A percentile compares a stretch with the other conserved stretches of the same genome.
Conservation (phyloP, 2,797 vertebrate species). For the Heliangelus exortis region DNA sequence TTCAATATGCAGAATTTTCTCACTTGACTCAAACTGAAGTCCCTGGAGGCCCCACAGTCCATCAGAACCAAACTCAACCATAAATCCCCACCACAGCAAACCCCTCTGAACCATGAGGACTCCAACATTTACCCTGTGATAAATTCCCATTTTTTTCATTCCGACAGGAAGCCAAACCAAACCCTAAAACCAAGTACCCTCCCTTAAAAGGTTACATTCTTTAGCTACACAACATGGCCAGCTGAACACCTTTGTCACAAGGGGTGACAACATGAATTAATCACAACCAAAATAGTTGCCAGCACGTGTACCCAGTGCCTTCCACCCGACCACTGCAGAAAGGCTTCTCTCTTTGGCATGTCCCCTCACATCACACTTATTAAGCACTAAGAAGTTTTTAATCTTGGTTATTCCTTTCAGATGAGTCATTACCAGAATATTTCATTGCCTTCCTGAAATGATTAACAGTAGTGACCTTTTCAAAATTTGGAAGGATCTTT, state of each 20-base stretch:
- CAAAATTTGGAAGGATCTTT: conserved; percentile 27
- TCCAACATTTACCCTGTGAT: neutral
- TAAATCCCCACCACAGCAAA: neutral
- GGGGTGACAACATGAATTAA: neutral
- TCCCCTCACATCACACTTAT: neutral
- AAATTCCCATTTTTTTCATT: rapidly evolving
- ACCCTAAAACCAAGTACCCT: neutral
- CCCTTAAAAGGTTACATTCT: rapidly evolving
- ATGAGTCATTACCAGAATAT: conserved; percentile 34
- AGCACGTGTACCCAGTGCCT: neutral
- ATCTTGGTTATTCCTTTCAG: conserved; percentile 23
- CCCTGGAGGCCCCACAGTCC: neutral
- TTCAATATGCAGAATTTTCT: neutral
- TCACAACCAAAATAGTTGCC: neutral
- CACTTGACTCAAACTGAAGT: neutral
- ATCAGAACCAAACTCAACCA: neutral
- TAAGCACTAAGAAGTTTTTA: neutral
- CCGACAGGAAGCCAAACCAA: neutral
- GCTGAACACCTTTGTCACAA: neutral
- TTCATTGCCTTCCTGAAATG: conserved; percentile 32
- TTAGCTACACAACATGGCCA: neutral
- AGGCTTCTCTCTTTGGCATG: neutral
- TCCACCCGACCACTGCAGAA: neutral
- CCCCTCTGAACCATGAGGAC: neutral
- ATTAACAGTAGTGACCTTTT: conserved; percentile 54